phyloP scores from a whole-genome alignment of 2,797 vertebrate genomes.

The Enteromius afrohamiltoni region DNA sequence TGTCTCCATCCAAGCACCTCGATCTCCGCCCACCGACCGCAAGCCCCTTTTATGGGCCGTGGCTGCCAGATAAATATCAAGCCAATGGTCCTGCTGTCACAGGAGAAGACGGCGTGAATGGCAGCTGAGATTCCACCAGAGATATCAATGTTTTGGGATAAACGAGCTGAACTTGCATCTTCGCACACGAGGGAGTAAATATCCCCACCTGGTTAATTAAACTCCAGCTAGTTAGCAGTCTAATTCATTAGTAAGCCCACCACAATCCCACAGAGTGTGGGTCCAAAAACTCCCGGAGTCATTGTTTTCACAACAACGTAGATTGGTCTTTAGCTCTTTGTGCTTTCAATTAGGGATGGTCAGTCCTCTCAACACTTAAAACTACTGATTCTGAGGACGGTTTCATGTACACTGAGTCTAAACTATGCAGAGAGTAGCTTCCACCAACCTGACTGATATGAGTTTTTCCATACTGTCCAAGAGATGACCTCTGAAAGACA shows the following conservation, averaged over 20 bases:
- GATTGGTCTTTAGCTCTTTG: neutral
- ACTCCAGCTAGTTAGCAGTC: constrained; percentile 30
- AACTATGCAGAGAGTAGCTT: neutral
- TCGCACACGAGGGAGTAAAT: constrained; percentile 41
- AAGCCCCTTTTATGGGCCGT: constrained; percentile 12
- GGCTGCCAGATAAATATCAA: neutral
- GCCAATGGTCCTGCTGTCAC: neutral
- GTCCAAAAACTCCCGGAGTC: neutral
- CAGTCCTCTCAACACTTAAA: neutral
- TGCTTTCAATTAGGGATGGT: neutral
- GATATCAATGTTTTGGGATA: constrained; percentile 28
- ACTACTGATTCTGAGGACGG: neutral
- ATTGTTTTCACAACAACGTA: neutral
- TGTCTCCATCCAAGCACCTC: neutral
- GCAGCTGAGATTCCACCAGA: constrained; percentile 42
- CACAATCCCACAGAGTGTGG: constrained; percentile 14
- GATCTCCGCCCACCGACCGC: neutral
- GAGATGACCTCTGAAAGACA: neutral
- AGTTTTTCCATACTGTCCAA: neutral
- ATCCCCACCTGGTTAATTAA: constrained; percentile 49
- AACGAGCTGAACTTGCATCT: constrained; percentile 54
- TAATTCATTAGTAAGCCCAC: constrained; percentile 47
- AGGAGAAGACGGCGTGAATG: neutral
- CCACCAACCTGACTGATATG: neutral
- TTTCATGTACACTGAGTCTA: neutral